These are phyloP conservation scores for Rhagium mordax DNA, from an alignment of 2,888 invertebrate genomes.

Conservation along the genomic window DNA sequence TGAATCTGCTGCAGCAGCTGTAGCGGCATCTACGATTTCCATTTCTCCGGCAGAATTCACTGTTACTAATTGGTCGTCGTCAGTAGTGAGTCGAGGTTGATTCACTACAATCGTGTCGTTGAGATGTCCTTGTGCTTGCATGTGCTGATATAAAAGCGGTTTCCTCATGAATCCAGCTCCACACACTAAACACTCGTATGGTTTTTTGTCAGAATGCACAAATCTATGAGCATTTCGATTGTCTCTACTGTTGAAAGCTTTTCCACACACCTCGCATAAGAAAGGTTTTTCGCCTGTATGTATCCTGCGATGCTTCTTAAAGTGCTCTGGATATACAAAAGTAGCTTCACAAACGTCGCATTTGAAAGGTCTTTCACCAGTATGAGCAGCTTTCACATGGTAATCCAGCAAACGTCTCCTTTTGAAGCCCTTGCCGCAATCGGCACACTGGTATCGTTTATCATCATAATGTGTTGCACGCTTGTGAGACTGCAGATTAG, in stretches of 20 bases:
- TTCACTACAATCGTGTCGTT: conserved; percentile 89
- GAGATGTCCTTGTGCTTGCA: conserved; percentile 82
- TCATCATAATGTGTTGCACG: conserved; percentile 85
- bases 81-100: conserved; percentile 79
- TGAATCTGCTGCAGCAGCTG: conserved; percentile 60
- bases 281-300: conserved; percentile 86
- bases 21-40: conserved; percentile 62
- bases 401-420: conserved; percentile 82
- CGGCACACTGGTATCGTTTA: conserved; percentile 72
- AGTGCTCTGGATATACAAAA: conserved; percentile 88
- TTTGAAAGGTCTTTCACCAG: conserved; percentile 83
- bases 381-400: conserved; percentile 86
- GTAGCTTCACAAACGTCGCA: conserved; percentile 83
- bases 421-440: conserved; percentile 84
- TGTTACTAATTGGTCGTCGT: conserved; percentile 71
- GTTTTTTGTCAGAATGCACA: conserved; percentile 89
- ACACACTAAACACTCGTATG: conserved; percentile 87
- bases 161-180: conserved; percentile 89
- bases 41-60: conserved; percentile 66
- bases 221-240: conserved; percentile 89
- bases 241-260: conserved; percentile 87
- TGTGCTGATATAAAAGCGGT: conserved; percentile 83
- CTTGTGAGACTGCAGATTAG: conserved; percentile 86
- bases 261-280: conserved; percentile 82
- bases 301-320: conserved; percentile 84